Conservation (phyloP, 2,888 invertebrate species). For the Mythimna vitellina region DNA sequence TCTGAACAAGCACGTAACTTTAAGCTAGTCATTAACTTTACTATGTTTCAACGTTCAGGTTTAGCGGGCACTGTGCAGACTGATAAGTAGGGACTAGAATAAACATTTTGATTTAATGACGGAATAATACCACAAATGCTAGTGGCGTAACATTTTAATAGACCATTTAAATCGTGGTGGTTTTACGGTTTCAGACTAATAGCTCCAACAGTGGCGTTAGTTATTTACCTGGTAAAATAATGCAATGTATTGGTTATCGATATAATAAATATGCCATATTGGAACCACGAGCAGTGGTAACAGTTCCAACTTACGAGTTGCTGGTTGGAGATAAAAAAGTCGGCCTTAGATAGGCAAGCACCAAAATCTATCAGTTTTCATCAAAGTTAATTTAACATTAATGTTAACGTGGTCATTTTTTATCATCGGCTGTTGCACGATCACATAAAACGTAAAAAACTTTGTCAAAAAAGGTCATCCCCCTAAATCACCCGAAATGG, state of each 20-base stretch:
- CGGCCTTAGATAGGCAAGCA: too few relatives aligned
- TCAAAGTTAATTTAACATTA: too few relatives aligned
- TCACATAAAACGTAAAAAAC: too few relatives aligned
- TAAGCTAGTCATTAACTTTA: not conserved
- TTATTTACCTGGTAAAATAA: slow-evolving; percentile 25
- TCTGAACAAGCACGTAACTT: not conserved
- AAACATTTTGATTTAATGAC: slow-evolving; percentile 46
- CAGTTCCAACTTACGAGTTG: too few relatives aligned
- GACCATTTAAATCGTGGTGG: slow-evolving; percentile 44
- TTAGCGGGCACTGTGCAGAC: slow-evolving; percentile 9
- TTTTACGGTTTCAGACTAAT: slow-evolving; percentile 44
- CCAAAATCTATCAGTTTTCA: too few relatives aligned
- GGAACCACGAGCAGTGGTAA: not conserved
- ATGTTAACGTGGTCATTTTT: too few relatives aligned
- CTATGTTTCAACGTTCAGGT: not conserved
- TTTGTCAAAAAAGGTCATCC: too few relatives aligned
- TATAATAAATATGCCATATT: not conserved
- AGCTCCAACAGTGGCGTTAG: slow-evolving; percentile 12
- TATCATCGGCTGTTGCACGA: too few relatives aligned
- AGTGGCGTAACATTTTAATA: slow-evolving; percentile 35
- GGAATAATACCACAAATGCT: slow-evolving; percentile 35
- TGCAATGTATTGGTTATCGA: not conserved
- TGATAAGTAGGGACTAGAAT: slow-evolving; percentile 33
- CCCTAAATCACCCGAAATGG: too few relatives aligned
- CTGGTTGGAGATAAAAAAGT: too few relatives aligned